These are phyloP conservation scores for Xenops minutus DNA, from an alignment of 2,797 vertebrate genomes.

Conservation along the genomic window DNA sequence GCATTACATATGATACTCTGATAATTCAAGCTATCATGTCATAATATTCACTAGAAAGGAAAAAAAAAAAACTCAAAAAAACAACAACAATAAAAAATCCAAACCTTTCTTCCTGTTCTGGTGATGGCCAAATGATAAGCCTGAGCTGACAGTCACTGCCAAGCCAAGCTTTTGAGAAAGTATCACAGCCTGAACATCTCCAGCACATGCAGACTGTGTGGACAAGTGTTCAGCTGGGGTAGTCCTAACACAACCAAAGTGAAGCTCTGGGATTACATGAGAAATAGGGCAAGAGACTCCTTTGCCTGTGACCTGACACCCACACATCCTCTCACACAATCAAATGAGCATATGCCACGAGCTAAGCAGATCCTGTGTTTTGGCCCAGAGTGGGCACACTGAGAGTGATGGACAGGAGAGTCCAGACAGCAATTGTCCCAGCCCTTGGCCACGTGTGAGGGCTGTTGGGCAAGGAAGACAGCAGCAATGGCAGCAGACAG, in stretches of 20 bases:
- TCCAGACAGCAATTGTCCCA: neutral
- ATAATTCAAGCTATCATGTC: neutral
- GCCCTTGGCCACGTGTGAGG: accelerated
- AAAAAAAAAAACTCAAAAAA: neutral
- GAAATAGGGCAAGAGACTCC: neutral
- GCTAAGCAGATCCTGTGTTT: neutral
- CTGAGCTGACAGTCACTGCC: neutral
- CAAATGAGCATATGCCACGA: neutral
- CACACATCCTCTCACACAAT: neutral
- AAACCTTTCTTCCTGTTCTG: conserved; percentile 1
- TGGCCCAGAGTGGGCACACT: neutral
- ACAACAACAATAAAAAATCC: neutral
- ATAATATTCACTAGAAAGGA: neutral
- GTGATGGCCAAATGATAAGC: conserved; percentile 20
- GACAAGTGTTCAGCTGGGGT: neutral
- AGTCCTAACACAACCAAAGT: neutral
- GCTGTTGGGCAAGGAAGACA: neutral
- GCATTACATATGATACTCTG: neutral
- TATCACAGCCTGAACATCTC: neutral
- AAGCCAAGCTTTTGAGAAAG: neutral
- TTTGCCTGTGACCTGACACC: neutral
- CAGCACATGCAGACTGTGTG: neutral
- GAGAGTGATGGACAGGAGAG: neutral
- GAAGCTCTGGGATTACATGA: neutral
- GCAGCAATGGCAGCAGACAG: neutral